phyloP scores from a whole-genome alignment of 2,888 invertebrate genomes.

The Cyaniris semiargus region DNA sequence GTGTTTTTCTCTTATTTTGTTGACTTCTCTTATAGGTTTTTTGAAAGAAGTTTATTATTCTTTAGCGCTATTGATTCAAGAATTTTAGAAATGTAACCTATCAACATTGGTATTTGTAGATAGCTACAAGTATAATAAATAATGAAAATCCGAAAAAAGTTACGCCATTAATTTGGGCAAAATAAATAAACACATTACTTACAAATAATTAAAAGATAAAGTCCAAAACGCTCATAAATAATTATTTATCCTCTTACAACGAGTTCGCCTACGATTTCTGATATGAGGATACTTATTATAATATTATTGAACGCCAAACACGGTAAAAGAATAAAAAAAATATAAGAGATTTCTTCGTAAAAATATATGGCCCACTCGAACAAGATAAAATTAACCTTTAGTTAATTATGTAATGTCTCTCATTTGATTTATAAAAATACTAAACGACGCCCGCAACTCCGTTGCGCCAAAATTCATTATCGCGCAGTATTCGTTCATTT shows the following conservation, averaged over 20 bases:
- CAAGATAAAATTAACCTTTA: neutral
- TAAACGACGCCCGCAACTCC: no score
- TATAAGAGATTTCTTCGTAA: neutral
- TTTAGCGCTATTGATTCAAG: no score
- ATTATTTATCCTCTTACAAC: conserved; percentile 3
- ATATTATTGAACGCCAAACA: neutral
- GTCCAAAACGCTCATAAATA: neutral
- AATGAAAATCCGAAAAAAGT: neutral
- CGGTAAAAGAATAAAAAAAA: neutral
- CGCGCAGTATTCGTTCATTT: no score
- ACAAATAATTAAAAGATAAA: conserved; percentile 12
- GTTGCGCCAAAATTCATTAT: no score
- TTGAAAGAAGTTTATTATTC: no score
- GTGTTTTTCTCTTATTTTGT: no score
- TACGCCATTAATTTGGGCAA: neutral
- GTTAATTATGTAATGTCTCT: neutral
- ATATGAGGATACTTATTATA: neutral
- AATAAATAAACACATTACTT: neutral
- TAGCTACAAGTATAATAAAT: neutral
- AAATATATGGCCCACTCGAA: neutral
- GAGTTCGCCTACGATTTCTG: neutral
- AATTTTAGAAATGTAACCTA: no score
- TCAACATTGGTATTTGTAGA: no score
- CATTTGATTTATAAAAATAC: neutral
- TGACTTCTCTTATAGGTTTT: no score